A percentile compares a stretch with the other conserved stretches of the same genome.
phyloP scores from a whole-genome alignment of 2,113 vertebrate genomes.

The Galeopterus variegatus region DNA sequence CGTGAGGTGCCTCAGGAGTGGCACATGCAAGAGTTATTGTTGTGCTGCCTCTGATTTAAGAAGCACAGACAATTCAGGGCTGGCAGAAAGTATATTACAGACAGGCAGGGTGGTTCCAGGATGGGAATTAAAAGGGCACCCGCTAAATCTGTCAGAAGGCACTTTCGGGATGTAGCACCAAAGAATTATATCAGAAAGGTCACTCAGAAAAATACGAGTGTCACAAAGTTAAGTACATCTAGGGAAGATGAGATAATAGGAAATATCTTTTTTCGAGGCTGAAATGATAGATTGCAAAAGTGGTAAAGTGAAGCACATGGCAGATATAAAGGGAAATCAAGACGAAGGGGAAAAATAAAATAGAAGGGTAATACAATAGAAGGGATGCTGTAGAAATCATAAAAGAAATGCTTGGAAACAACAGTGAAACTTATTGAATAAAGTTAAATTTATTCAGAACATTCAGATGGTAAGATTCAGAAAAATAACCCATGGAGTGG shows the following conservation, averaged over 20 bases:
- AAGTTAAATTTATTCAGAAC: conserved; percentile 89
- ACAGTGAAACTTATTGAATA: conserved; percentile 89
- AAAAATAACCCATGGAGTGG: conserved; percentile 86
- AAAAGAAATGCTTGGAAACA: conserved; percentile 86
- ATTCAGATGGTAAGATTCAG: conserved; percentile 88
- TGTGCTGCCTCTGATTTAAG: conserved; percentile 37
- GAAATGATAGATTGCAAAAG: conserved; percentile 86
- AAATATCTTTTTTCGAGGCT: conserved; percentile 86
- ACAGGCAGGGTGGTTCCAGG: conserved; percentile 64
- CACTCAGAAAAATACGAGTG: conserved; percentile 88
- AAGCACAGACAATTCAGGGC: not conserved
- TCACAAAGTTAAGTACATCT: conserved; percentile 90
- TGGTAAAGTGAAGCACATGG: conserved; percentile 73
- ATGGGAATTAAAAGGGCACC: conserved; percentile 86
- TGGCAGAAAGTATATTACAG: not conserved
- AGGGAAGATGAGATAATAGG: conserved; percentile 89
- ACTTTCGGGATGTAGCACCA: conserved; percentile 81
- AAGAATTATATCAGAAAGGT: conserved; percentile 91
- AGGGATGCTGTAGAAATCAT: conserved; percentile 84
- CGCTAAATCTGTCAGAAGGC: conserved; percentile 85
- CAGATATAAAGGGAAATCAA: conserved; percentile 86
- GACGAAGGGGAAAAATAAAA: conserved; percentile 84
- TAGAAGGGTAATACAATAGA: conserved; percentile 86
- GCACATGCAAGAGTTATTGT: not conserved
- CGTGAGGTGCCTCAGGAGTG: not conserved